These are phyloP conservation scores for Protophormia terraenovae DNA, from an alignment of 2,888 invertebrate genomes.

Conservation along the genomic window DNA sequence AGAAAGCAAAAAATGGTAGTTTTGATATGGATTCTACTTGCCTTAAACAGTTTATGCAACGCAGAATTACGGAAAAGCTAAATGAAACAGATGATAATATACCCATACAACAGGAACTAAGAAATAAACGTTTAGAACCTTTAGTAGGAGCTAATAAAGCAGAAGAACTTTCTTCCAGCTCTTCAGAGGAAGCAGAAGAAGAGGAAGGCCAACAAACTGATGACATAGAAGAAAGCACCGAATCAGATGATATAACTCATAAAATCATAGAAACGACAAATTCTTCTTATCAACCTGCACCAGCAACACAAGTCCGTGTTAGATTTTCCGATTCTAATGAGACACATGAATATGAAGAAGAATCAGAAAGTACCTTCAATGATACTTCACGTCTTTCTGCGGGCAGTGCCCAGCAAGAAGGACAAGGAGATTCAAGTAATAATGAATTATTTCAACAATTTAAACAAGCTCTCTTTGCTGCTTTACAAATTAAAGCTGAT, in stretches of 20 bases:
- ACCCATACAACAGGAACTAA: constrained; percentile 57
- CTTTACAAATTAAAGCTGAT: constrained; percentile 71
- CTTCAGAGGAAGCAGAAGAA: constrained; percentile 39
- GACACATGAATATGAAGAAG: constrained; percentile 74
- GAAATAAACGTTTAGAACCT: constrained; percentile 69
- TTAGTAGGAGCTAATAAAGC: constrained; percentile 62
- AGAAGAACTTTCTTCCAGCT: constrained; percentile 25
- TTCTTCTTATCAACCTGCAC: background rate
- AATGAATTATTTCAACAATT: constrained; percentile 75
- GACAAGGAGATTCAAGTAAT: constrained; percentile 41
- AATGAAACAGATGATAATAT: constrained; percentile 72
- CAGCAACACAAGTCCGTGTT: constrained; percentile 69
- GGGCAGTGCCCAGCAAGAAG: background rate
- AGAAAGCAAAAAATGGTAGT: constrained; percentile 87
- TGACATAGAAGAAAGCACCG: background rate
- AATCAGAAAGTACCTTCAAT: background rate
- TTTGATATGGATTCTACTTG: constrained; percentile 87
- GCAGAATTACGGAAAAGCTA: constrained; percentile 77
- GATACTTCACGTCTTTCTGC: constrained; percentile 28
- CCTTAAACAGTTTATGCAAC: constrained; percentile 81
- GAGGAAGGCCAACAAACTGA: constrained; percentile 53
- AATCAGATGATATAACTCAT: constrained; percentile 41
- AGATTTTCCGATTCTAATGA: constrained; percentile 75
- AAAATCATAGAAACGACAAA: constrained; percentile 65
- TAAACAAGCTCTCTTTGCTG: constrained; percentile 74